phyloP scores from a whole-genome alignment of 1,140 invertebrate species.

The Goniozus legneri region DNA sequence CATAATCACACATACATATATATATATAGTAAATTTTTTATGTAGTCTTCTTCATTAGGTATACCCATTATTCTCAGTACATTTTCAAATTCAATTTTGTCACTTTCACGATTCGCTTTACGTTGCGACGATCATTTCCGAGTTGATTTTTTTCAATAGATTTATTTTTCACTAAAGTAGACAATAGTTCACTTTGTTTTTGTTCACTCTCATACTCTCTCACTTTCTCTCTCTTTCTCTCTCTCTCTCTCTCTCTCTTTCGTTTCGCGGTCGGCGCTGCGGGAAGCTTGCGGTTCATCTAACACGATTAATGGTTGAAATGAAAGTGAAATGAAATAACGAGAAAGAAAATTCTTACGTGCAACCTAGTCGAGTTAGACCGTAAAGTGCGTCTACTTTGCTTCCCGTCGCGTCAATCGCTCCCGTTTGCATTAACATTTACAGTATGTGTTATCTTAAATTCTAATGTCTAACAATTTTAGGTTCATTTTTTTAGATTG shows the following conservation, averaged over 20 bases:
- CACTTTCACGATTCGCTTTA: no score
- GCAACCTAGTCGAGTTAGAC: neutral
- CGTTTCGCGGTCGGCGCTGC: constrained; percentile 30
- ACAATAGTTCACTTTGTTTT: no score
- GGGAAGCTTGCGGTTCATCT: constrained; percentile 12
- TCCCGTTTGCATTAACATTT: constrained; percentile 34
- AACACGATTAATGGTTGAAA: neutral
- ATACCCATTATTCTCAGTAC: no score
- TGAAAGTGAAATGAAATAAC: neutral
- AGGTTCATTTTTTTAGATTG: constrained; percentile 51
- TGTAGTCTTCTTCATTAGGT: no score
- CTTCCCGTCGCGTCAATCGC: constrained; percentile 35
- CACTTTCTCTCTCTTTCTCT: neutral
- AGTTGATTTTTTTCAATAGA: no score
- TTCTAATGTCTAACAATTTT: constrained; percentile 53
- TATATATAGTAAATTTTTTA: no score
- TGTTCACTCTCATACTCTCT: neutral
- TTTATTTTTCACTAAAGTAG: no score
- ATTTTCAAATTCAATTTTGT: no score
- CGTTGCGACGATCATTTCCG: no score
- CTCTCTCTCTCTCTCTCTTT: neutral
- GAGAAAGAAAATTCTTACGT: no score
- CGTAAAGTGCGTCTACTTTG: neutral
- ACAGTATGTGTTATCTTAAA: constrained; percentile 49
- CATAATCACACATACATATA: no score